Conservation (phyloP, 2,888 invertebrate genomes). For the Dione vanillae region DNA sequence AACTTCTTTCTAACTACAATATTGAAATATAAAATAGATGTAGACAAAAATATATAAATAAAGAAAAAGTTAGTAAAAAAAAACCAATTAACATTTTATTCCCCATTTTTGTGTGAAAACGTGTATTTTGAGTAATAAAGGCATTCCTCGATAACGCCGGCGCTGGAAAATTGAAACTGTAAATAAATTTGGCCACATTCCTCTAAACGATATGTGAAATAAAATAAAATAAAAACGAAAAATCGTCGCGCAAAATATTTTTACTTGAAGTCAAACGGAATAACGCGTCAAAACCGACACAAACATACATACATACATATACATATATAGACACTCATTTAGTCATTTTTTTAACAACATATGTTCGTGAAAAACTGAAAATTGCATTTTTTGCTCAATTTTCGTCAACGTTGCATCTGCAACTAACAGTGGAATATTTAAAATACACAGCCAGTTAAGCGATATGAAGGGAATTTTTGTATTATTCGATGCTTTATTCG, state of each 20-base stretch:
- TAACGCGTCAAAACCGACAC: not conserved
- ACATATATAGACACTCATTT: not conserved
- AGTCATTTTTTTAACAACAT: not conserved
- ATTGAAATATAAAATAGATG: no score
- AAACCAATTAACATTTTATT: not conserved
- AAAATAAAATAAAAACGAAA: constrained; percentile 9
- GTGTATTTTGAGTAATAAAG: constrained; percentile 16
- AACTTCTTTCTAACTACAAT: no score
- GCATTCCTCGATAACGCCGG: constrained; percentile 15
- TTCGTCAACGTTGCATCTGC: not conserved
- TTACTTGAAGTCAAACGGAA: constrained; percentile 10
- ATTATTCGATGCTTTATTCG: constrained; percentile 1
- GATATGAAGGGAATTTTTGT: constrained; percentile 8
- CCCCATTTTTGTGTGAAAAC: not conserved
- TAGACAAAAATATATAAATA: not conserved
- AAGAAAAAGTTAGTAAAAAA: not conserved
- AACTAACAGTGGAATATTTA: constrained; percentile 18
- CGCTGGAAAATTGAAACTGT: constrained; percentile 23
- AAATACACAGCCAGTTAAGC: constrained; percentile 20
- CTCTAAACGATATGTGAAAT: not conserved
- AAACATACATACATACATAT: not conserved
- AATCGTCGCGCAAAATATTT: constrained; percentile 8
- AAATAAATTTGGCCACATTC: constrained; percentile 20
- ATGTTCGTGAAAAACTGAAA: constrained; percentile 17
- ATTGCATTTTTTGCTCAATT: not conserved